A percentile compares a stretch with the other conserved stretches of the same genome.
Evolutionary conservation across 2,888 invertebrate genomes (phyloP).

Genomic region (Bellardia pandia): DNA sequence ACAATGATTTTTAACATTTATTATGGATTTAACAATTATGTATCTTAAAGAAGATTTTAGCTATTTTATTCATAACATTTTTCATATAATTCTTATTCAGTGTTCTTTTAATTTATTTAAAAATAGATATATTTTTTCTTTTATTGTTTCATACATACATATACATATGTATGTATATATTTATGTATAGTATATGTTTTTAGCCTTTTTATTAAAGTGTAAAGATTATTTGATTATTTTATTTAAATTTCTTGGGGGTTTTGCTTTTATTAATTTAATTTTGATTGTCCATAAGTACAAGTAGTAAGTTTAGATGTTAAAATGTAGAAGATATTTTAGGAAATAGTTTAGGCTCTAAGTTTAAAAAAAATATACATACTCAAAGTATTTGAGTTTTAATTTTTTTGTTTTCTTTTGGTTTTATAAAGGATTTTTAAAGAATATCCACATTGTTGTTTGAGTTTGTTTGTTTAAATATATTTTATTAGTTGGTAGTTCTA

Average conservation of each 20-base stretch:
- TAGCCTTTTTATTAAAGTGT: slow-evolving; percentile 19
- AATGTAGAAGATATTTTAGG: slow-evolving; percentile 38
- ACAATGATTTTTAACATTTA: slow-evolving; percentile 45
- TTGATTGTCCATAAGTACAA: slow-evolving; percentile 62
- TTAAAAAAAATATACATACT: slow-evolving; percentile 28
- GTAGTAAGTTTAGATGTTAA: slow-evolving; percentile 15
- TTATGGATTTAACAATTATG: slow-evolving; percentile 43
- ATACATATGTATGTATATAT: background rate
- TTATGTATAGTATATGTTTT: background rate
- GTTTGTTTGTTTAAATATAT: slow-evolving; percentile 14
- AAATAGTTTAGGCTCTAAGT: slow-evolving; percentile 29
- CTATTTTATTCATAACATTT: slow-evolving; percentile 31
- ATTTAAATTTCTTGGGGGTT: slow-evolving; percentile 6
- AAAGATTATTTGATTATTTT: slow-evolving; percentile 37
- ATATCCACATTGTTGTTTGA: slow-evolving; percentile 33
- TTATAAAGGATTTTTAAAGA: slow-evolving; percentile 25
- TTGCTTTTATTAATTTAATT: slow-evolving; percentile 10
- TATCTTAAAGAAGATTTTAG: slow-evolving; percentile 22
- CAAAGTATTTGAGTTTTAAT: slow-evolving; percentile 21
- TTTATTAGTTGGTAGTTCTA: background rate
- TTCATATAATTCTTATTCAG: slow-evolving; percentile 18
- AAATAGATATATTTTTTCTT: slow-evolving; percentile 27
- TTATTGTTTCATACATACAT: slow-evolving; percentile 13
- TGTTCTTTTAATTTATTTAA: slow-evolving; percentile 7
- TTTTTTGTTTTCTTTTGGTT: slow-evolving; percentile 11